phyloP scores from a whole-genome alignment of 2,113 vertebrate species.

The Ceyx melanurus region DNA sequence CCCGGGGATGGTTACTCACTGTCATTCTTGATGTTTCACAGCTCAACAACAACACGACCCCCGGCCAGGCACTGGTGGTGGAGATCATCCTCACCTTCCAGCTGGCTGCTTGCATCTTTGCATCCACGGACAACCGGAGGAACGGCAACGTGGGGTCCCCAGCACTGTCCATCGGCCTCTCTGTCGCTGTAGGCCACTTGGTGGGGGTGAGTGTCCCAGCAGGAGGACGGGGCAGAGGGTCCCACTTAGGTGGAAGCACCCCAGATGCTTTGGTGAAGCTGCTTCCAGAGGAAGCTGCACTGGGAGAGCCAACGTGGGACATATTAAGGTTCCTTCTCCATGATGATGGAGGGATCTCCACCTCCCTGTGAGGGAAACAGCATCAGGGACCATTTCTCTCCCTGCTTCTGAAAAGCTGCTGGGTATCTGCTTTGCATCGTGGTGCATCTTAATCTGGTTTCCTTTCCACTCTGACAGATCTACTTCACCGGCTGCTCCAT shows the following conservation, averaged over 20 bases:
- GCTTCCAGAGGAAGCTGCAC: not conserved
- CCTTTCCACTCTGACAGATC: conserved; percentile 63
- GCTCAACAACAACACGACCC: conserved; percentile 70
- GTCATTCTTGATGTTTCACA: not conserved
- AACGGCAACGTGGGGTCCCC: conserved; percentile 69
- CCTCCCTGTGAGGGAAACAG: not conserved
- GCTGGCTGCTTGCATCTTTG: conserved; percentile 78
- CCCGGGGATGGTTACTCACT: not conserved
- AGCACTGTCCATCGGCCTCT: conserved; percentile 75
- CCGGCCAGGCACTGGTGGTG: conserved; percentile 74
- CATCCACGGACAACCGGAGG: conserved; percentile 74
- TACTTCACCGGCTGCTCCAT: conserved; percentile 84
- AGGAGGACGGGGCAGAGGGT: no score
- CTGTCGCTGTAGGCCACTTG: conserved; percentile 79
- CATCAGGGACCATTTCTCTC: rapidly evolving
- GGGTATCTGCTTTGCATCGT: rapidly evolving
- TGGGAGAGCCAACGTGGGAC: rapidly evolving
- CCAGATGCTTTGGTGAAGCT: rapidly evolving
- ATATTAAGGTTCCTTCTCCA: rapidly evolving
- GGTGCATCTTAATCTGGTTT: not conserved
- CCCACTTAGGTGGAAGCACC: rapidly evolving
- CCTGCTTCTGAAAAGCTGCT: not conserved
- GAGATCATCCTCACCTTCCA: conserved; percentile 82
- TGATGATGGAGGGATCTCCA: rapidly evolving
- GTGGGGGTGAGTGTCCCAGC: conserved; percentile 73